Evolutionary conservation across 1,140 invertebrate genomes (phyloP), one percentile per base, ranked within the genome.

Genomic region (Maniola jurtina): DNA sequence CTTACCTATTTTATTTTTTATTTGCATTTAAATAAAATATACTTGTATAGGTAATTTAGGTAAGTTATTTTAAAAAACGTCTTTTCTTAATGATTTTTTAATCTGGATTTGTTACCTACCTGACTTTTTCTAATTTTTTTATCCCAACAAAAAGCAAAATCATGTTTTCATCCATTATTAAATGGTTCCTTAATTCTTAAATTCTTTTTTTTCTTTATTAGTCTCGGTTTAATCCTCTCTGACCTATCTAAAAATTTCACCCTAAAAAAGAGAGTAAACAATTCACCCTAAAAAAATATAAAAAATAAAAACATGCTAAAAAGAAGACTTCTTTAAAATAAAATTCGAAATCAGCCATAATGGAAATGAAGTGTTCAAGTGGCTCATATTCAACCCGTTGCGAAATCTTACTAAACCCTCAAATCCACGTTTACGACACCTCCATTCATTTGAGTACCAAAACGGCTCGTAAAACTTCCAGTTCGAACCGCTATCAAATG

Each of bases 391-490:
- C 47, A 63, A 40, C 15, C 61, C 48, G 54, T 63, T 45, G 61
- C 61, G 25, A 63, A 63, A 50, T 63, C 54, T 56, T 55, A 63
- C 62, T 64, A 64, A 79, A 75, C 61, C 73, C 55, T 71, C 68
- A 73, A 79, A 78, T 79, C 72, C 77, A 70, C 72, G 69, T 84
- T 86, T 79, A 84, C 77, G 77, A 82, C 70, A 71, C 64, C 56
- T 79, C 76, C 77, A 83, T 84, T 84, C 81, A 81, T 80, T 77
- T 65, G 67, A 77, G 73, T 72, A 68, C 69, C 71, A 66, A 81
- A 25, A 79, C 74, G 73, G 64, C 52, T 80, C 77, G 77, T 84
- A 84, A 84, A 85, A 80, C 56, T 61, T 36, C 68, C 55, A 40
- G 62, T 25, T 60, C 52, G 48, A 71, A 57, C 58, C 61, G 69